Evolutionary conservation across 2,888 invertebrate species (phyloP).

Genomic region (Busseola fusca): DNA sequence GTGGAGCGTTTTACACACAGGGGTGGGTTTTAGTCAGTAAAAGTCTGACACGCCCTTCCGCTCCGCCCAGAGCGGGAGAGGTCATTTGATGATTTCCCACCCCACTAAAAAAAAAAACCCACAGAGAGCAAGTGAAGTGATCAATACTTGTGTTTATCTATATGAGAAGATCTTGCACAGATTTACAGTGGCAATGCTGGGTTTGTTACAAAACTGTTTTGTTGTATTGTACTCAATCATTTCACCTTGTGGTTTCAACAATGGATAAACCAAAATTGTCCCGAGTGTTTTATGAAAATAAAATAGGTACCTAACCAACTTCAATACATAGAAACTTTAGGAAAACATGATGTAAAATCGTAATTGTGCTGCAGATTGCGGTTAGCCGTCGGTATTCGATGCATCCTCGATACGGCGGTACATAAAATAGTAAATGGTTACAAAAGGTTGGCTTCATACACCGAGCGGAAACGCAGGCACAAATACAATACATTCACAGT

Average conservation of each 20-base stretch:
- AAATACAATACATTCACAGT: neutral
- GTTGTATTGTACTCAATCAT: neutral
- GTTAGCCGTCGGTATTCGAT: constrained; percentile 14
- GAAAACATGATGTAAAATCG: neutral
- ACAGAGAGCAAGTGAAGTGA: neutral
- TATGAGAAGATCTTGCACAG: neutral
- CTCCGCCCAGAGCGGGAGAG: no score
- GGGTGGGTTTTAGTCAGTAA: no score
- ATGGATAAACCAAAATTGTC: neutral
- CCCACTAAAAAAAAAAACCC: no score
- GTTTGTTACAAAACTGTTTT: neutral
- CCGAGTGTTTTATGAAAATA: neutral
- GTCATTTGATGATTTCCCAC: no score
- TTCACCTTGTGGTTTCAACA: constrained; percentile 6
- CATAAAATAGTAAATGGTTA: neutral
- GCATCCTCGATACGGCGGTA: constrained; percentile 18
- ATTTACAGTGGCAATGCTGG: neutral
- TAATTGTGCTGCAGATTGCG: constrained; percentile 19
- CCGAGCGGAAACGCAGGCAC: neutral
- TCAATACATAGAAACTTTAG: neutral
- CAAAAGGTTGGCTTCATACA: neutral
- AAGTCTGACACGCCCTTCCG: no score
- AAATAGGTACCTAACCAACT: neutral
- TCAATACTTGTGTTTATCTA: neutral
- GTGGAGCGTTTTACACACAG: no score